Evolutionary conservation across 2,113 vertebrate genomes (phyloP), one percentile per base, ranked within the genome.

Genomic region (Ageneiosus marmoratus): DNA sequence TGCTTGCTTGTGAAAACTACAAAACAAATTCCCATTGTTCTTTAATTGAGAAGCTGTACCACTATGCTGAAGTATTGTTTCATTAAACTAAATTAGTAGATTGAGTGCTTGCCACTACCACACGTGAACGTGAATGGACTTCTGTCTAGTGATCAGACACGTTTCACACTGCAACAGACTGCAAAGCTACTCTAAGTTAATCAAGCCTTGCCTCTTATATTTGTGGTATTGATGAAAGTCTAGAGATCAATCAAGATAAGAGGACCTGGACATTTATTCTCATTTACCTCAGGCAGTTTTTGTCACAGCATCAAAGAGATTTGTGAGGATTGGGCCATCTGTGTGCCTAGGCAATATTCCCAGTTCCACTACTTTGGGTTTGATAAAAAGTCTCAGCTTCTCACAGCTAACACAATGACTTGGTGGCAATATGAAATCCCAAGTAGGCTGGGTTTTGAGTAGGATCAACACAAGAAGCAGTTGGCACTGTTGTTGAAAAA

Each of bases 241-340:
- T 75, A 85, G 86, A 88, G 85, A 81, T 89, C 89, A 91, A 88
- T 92, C 87, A 89, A 72, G 83, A 79, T 22, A 44, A 88, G 80
- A 48, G 55, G 84, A 84, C 69, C 77, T 27, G 70, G 83, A 78
- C 87, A 87, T 93, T 91, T 86, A 84, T 92, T 94, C 87, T 92
- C 89, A 90, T 92, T 90, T 91, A 83, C 73, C 51, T 76, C 76
- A 82, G 74, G 78, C 86, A 77, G 53, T 67, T 62, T 72, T 86
- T 88, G n/a, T 87, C 82, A 56, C 29, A 79, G 75, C 84, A 88
- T 91, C 86, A 73, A 41, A 46, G 82, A 72, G 87, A 85, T 85
- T 83, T 73, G 70, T 87, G 86, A 78, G 85, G 86, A 79, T 82
- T 55, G 58, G 79, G 77, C 89, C 87, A 87, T 91, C 88, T 90